Base-by-base conservation (phyloP, 2,888 invertebrate species). In the Philereme vetulata region DNA sequence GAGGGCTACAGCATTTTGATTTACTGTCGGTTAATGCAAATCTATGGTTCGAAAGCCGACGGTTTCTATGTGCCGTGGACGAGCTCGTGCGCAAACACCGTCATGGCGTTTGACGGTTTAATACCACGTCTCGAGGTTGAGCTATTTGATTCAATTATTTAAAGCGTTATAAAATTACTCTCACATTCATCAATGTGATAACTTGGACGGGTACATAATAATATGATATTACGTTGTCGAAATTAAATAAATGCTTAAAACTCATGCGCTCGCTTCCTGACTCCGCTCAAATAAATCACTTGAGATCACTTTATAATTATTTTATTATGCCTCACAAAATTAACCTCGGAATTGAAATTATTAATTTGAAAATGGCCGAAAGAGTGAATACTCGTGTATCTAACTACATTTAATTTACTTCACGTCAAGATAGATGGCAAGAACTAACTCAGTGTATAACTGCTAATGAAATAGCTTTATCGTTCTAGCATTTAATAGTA, bases 21-120 rank as follows among this genome's bases (percentile, higher is more conserved):
- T 90, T 88, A 90, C 79, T 85, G 78, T 72, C 78, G 74, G 80
- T 80, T 82, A 84, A 86, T 86, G 85, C 82, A 86, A 86, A 88
- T 84, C 81, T 84, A 83, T 84, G 78, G 78, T 74, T 82, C 70
- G 79, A 82, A 78, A 82, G 78, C 72, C 75, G 72, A 69, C 71
- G 62, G 75, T 72, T 77, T 75, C 74, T 72, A 75, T 75, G 72
- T 72, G 67, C 65, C 54, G 65, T 64, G 55, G 60, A 66, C 65
- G 70, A 64, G 72, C 72, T 68, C 60, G 63, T 67, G 71, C 69
- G 58, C 63, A 66, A 62, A 55, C 58, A 67, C 60, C 55, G 66
- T 65, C 56, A 60, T 64, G 64, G 61, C 61, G 68, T 67, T 73
- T 77, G 77, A 80, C 79, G 75, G 74, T 76, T 72, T 77, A 77